Evolutionary conservation across 2,797 vertebrate species (phyloP).

Genomic region (Selene dorsalis): DNA sequence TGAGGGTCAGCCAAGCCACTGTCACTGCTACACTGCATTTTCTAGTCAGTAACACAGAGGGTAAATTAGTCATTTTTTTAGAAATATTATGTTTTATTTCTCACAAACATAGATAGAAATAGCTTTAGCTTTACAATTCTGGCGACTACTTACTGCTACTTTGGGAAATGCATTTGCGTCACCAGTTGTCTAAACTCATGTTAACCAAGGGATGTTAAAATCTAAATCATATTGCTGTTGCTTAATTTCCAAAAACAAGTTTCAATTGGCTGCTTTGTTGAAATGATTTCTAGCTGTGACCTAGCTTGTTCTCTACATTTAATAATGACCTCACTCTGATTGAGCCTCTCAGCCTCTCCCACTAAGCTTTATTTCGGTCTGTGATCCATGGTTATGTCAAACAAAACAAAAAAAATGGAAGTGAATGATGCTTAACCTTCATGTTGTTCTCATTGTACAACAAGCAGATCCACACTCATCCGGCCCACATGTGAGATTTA

Average conservation of each 20-base stretch:
- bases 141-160: no score
- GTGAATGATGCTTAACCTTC: slow-evolving; percentile 66
- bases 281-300: not conserved
- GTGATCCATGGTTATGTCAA: slow-evolving; percentile 30
- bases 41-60: no score
- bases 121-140: no score
- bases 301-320: slow-evolving; percentile 17
- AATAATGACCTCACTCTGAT: not conserved
- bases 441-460: slow-evolving; percentile 26
- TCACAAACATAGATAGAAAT: not conserved
- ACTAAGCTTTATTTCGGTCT: slow-evolving; percentile 46
- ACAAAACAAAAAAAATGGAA: slow-evolving; percentile 41
- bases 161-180: not conserved
- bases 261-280: not conserved
- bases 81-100: not conserved
- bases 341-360: slow-evolving; percentile 42
- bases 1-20: not conserved
- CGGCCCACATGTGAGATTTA: slow-evolving; percentile 45
- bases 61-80: not conserved
- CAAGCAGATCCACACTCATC: slow-evolving; percentile 31
- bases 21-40: not conserved
- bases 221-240: not conserved
- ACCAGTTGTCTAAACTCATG: not conserved
- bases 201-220: not conserved
- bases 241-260: not conserved